Percentiles rank a stretch among this genome's conserved stretches.
Conservation (phyloP, 1,140 invertebrate species). For the Streblospio benedicti region DNA sequence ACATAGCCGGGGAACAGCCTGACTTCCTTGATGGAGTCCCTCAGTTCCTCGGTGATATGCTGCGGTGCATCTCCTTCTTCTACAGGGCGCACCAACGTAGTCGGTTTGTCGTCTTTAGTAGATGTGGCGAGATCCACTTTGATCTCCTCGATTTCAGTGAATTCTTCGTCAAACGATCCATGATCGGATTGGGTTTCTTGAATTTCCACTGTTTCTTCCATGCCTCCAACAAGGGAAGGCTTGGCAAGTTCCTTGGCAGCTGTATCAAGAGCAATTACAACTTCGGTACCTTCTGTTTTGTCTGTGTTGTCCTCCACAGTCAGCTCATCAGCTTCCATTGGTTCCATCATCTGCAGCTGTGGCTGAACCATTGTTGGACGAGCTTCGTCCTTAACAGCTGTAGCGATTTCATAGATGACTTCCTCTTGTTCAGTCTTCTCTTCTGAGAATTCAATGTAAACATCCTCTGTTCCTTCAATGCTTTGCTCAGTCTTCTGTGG, state of each 20-base stretch:
- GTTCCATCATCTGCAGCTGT: slow-evolving; percentile 9
- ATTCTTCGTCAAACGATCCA: slow-evolving; percentile 9
- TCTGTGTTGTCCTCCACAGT: slow-evolving; percentile 6
- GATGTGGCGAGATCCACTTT: slow-evolving; percentile 5
- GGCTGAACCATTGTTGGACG: background rate
- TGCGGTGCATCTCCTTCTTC: slow-evolving; percentile 3
- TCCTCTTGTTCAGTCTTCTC: slow-evolving; percentile 14
- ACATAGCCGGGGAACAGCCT: slow-evolving; percentile 10
- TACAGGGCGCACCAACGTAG: slow-evolving; percentile 4
- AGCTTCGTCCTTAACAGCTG: slow-evolving; percentile 9
- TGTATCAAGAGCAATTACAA: background rate
- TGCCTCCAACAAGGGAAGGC: slow-evolving; percentile 4
- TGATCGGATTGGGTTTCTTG: slow-evolving; percentile 4
- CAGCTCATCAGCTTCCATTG: slow-evolving; percentile 2
- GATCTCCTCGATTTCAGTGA: slow-evolving; percentile 11
- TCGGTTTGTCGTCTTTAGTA: slow-evolving; percentile 13
- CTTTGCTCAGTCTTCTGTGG: background rate
- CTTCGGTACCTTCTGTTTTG: slow-evolving; percentile 6
- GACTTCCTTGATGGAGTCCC: slow-evolving; percentile 15
- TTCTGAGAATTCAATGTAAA: background rate
- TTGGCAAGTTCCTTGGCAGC: background rate
- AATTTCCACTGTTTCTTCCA: slow-evolving; percentile 8
- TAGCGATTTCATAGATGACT: background rate
- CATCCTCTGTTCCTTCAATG: slow-evolving; percentile 11
- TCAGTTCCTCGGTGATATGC: slow-evolving; percentile 12